Percentiles rank a stretch among this genome's conserved stretches.
Evolutionary conservation across 1,140 invertebrate genomes (phyloP).

Genomic region (Sipha flava): DNA sequence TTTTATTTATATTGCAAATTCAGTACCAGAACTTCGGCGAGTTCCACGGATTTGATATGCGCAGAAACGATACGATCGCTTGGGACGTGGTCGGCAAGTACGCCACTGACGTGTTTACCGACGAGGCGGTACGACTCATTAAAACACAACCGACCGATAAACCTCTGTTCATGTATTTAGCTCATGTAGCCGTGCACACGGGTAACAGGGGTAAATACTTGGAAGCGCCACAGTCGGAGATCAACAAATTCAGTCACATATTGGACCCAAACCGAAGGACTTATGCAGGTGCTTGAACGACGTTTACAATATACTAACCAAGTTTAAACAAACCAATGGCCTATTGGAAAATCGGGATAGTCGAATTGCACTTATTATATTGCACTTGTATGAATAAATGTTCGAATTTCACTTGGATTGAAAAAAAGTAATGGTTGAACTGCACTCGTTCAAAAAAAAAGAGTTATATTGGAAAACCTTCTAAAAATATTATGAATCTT

Average conservation of each 20-base stretch:
- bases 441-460: too few relatives aligned
- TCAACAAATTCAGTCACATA: constrained; percentile 57
- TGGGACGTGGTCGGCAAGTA: constrained; percentile 56
- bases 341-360: too few relatives aligned
- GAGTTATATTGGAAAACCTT: too few relatives aligned
- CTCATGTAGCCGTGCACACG: constrained; percentile 58
- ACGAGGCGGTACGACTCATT: constrained; percentile 54
- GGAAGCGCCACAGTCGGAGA: constrained; percentile 55
- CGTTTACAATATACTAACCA: too few relatives aligned
- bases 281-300: constrained; percentile 53
- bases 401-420: too few relatives aligned
- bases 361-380: too few relatives aligned
- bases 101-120: constrained; percentile 59
- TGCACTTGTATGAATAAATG: too few relatives aligned
- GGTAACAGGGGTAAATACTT: constrained; percentile 51
- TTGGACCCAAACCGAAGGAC: constrained; percentile 54
- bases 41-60: constrained; percentile 49
- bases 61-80: constrained; percentile 49
- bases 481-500: too few relatives aligned
- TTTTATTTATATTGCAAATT: neutral
- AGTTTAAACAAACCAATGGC: too few relatives aligned
- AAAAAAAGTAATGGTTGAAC: too few relatives aligned
- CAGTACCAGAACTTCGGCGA: constrained; percentile 42
- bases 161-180: constrained; percentile 61
- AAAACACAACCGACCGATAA: constrained; percentile 46